phyloP scores from a whole-genome alignment of 2,113 vertebrate genomes.

The Poeciliopsis turrubarensis region DNA sequence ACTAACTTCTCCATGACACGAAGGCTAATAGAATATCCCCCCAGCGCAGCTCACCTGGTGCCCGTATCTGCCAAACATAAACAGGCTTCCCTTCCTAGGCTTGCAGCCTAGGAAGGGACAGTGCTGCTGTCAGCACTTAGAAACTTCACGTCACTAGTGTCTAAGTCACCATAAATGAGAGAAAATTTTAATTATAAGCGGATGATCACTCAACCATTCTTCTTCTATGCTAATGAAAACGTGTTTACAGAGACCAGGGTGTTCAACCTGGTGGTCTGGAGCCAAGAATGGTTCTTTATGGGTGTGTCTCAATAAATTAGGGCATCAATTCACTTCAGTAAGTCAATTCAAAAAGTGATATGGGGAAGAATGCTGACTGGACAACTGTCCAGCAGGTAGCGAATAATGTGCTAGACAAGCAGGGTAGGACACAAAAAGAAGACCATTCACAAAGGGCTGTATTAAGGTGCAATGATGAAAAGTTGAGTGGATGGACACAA shows the following conservation, averaged over 20 bases:
- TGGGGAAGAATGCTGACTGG: background rate
- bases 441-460: background rate
- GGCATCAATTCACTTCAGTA: too few relatives aligned
- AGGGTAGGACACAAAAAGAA: background rate
- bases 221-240: constrained; percentile 19
- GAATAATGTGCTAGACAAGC: background rate
- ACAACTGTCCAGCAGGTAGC: background rate
- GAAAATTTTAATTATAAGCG: constrained; percentile 21
- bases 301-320: too few relatives aligned
- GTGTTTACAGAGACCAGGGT: constrained; percentile 47
- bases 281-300: too few relatives aligned
- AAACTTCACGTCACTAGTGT: constrained; percentile 19
- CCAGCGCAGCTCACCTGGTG: constrained; percentile 33
- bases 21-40: constrained; percentile 34
- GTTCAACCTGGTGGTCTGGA: background rate
- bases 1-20: constrained; percentile 33
- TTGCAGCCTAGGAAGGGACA: constrained; percentile 22
- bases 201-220: constrained; percentile 42
- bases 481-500: background rate
- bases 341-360: too few relatives aligned
- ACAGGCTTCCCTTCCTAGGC: constrained; percentile 12
- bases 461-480: background rate
- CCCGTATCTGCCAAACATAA: constrained; percentile 37
- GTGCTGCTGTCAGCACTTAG: constrained; percentile 14
- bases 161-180: constrained; percentile 8